These are phyloP conservation scores for Pantelozetes paolii DNA, from an alignment of 2,888 invertebrate genomes.

Conservation along the genomic window DNA sequence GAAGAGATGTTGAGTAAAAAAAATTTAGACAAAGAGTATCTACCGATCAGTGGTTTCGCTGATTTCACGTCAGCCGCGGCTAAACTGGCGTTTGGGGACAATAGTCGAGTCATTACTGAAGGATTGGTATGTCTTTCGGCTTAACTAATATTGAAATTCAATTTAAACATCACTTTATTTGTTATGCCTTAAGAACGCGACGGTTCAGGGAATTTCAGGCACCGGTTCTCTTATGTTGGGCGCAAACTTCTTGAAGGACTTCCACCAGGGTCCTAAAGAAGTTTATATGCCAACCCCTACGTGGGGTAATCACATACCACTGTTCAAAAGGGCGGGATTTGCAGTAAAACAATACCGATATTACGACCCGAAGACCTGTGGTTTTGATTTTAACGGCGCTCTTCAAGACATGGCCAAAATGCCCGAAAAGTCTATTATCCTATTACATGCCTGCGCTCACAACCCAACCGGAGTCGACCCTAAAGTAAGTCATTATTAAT, in stretches of 20 bases:
- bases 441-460: slow-evolving; percentile 96
- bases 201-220: slow-evolving; percentile 83
- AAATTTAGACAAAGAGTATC: slow-evolving; percentile 86
- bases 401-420: slow-evolving; percentile 83
- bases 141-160: neutral
- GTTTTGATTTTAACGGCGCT: slow-evolving; percentile 84
- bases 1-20: slow-evolving; percentile 68
- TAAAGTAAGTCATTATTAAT: slow-evolving; percentile 51
- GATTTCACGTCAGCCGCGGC: slow-evolving; percentile 80
- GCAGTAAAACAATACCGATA: slow-evolving; percentile 85
- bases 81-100: slow-evolving; percentile 78
- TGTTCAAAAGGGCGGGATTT: slow-evolving; percentile 82
- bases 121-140: slow-evolving; percentile 63
- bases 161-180: neutral
- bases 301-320: slow-evolving; percentile 96
- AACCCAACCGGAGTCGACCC: slow-evolving; percentile 97
- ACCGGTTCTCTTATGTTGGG: slow-evolving; percentile 95
- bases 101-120: slow-evolving; percentile 64
- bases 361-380: slow-evolving; percentile 87
- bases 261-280: slow-evolving; percentile 70
- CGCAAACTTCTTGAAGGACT: slow-evolving; percentile 71
- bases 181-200: slow-evolving; percentile 60
- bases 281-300: slow-evolving; percentile 83
- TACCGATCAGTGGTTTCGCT: slow-evolving; percentile 78
- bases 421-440: slow-evolving; percentile 79